A percentile compares a stretch with the other conserved stretches of the same genome.
phyloP scores from a whole-genome alignment of 2,797 vertebrate species.

The Sardinella longiceps region DNA sequence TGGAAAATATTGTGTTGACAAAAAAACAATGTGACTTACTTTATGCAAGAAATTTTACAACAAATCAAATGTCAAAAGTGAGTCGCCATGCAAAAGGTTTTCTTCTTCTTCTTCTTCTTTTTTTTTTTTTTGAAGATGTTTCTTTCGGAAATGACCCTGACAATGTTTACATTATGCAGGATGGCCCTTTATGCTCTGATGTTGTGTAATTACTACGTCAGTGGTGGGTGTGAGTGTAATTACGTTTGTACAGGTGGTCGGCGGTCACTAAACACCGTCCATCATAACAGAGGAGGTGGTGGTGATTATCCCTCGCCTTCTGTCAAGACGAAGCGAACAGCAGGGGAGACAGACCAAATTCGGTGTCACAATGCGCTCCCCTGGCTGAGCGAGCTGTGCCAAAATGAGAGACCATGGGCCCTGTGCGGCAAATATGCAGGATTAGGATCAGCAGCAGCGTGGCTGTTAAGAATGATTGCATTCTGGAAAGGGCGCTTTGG shows the following conservation, averaged over 20 bases:
- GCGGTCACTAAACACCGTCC: slow-evolving; percentile 35
- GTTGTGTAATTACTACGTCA: neutral
- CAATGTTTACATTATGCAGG: neutral
- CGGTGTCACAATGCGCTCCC: slow-evolving; percentile 51
- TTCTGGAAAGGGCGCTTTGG: slow-evolving; percentile 77
- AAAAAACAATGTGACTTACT: neutral
- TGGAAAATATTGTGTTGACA: neutral
- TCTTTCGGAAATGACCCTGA: neutral
- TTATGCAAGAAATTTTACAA: neutral
- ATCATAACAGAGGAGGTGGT: slow-evolving; percentile 27
- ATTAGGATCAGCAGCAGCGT: slow-evolving; percentile 77
- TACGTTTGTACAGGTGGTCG: slow-evolving; percentile 61
- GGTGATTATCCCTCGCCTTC: neutral
- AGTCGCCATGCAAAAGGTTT: too few species aligned
- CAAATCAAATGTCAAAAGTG: neutral
- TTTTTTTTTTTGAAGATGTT: neutral
- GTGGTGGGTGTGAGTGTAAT: slow-evolving; percentile 64
- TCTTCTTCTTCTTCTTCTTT: too few species aligned
- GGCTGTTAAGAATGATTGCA: slow-evolving; percentile 80
- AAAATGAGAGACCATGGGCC: slow-evolving; percentile 47
- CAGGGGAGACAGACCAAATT: neutral
- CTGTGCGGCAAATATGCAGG: slow-evolving; percentile 71
- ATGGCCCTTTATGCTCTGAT: neutral
- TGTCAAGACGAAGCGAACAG: neutral
- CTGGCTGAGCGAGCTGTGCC: slow-evolving; percentile 54